Base-by-base conservation (phyloP, 2,888 invertebrate genomes). In the Drosophila niveifrons region DNA sequence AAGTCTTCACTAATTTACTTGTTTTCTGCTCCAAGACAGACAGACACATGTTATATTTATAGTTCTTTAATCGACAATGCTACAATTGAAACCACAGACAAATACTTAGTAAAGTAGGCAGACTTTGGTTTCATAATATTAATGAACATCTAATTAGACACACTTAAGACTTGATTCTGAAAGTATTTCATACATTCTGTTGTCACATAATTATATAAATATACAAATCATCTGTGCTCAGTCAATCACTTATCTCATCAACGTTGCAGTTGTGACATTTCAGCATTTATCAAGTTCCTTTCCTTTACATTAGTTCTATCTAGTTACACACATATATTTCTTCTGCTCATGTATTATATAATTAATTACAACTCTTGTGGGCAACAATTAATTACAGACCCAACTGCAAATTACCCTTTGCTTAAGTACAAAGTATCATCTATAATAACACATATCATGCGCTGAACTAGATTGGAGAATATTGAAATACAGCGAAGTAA, bases 281-380 rank as follows among this genome's bases (percentile, higher is more conserved):
- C 13, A 15, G 9, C 61, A 61, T 62, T 53, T 10, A 62, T 44
- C 11, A 56, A 46, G 46, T 34, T 0, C 23, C 23, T 23, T 23
- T 23, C 23, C 23, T 23, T 23, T 23, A 34, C 11, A 36, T 11
- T 23, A 10, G 28, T 15, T 18, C 13, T 15, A 41, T 53, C 6
- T 53, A 2, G 9, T 1, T 10, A 11, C 11, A 6, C 23, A 17
- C 17, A 29, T 58, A 17, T 7, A 3, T 9, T 15, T 10, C 29
- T 10, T 17, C 3, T 31, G 3, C 23, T 31, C 44, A 23, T 23
- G 3, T 18, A 3, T 18, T 18, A 23, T 23, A 23, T 23, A 29
- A 53, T 53, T 53, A 62, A 53, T 62, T 17, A 41, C 39, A 47
- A 47, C 28, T 53, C 17, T 28, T 51, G 10, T 15, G 44, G 23